phyloP scores from a whole-genome alignment of 2,113 vertebrate genomes.

The Etheostoma spectabile region DNA sequence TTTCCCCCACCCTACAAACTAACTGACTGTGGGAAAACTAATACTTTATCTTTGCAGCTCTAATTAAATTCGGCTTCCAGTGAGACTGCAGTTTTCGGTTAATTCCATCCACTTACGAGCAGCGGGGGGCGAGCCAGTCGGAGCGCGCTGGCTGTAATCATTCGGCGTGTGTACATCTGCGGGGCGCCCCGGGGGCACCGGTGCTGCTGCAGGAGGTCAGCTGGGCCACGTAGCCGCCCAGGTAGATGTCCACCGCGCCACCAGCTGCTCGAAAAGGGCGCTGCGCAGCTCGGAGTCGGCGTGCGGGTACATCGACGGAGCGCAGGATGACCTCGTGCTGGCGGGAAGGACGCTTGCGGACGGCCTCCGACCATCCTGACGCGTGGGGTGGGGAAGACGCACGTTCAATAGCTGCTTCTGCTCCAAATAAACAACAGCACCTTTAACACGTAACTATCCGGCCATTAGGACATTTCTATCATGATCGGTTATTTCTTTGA shows the following conservation, averaged over 20 bases:
- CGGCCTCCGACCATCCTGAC: slow-evolving; percentile 81
- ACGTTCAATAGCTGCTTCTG: neutral
- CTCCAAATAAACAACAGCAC: neutral
- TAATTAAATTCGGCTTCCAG: no score
- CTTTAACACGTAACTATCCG: neutral
- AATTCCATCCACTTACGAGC: slow-evolving; percentile 83
- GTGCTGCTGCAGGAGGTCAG: slow-evolving; percentile 86
- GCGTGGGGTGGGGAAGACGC: slow-evolving; percentile 78
- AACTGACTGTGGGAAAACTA: no score
- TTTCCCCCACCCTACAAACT: no score
- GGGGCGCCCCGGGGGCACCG: slow-evolving; percentile 60
- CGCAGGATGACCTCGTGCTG: slow-evolving; percentile 91
- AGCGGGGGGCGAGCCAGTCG: slow-evolving; percentile 89
- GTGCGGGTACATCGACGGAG: slow-evolving; percentile 90
- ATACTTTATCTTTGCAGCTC: no score
- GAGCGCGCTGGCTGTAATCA: slow-evolving; percentile 92
- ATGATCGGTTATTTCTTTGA: no score
- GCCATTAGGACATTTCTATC: no score
- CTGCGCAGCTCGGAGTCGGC: slow-evolving; percentile 90
- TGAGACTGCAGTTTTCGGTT: neutral
- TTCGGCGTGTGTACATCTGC: slow-evolving; percentile 86
- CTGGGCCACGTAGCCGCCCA: slow-evolving; percentile 92
- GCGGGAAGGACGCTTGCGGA: slow-evolving; percentile 85
- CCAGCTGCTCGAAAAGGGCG: slow-evolving; percentile 91
- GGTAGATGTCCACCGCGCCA: slow-evolving; percentile 88